Percentiles rank a stretch among this genome's conserved stretches.
Conservation (phyloP, 2,797 vertebrate genomes). For the Babyrousa celebensis region DNA sequence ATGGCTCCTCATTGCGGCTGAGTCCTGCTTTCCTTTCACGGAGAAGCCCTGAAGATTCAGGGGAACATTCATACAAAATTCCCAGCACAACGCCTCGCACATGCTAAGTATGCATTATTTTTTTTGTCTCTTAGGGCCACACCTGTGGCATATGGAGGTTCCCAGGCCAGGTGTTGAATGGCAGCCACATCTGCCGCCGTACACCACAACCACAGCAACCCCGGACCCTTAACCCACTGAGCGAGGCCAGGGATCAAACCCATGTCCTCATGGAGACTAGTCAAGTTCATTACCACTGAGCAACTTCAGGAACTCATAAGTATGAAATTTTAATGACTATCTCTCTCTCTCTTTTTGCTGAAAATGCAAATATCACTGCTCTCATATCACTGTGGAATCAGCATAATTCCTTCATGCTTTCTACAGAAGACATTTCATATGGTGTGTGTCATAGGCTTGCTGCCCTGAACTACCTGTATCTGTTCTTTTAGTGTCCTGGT, state of each 20-base stretch:
- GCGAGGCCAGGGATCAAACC: too few species aligned
- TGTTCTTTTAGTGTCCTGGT: not conserved
- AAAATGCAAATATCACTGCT: not conserved
- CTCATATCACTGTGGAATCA: rapidly evolving
- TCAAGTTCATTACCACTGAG: too few species aligned
- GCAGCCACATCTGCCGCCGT: too few species aligned
- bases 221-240: too few species aligned
- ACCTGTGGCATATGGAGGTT: too few species aligned
- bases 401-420: not conserved
- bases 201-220: too few species aligned
- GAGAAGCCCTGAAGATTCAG: not conserved
- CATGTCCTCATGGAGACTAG: too few species aligned
- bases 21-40: not conserved
- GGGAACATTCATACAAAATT: not conserved
- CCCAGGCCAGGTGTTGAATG: too few species aligned
- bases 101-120: not conserved
- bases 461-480: not conserved
- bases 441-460: not conserved
- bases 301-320: too few species aligned
- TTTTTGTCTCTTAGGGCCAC: too few species aligned
- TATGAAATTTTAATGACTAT: not conserved
- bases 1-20: not conserved
- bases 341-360: not conserved
- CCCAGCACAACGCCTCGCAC: not conserved
- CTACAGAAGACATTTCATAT: rapidly evolving